These are phyloP conservation scores for Catalaphyllia jardinei DNA, from an alignment of 64 coral and sea anemone genomes.

Conservation along the genomic window DNA sequence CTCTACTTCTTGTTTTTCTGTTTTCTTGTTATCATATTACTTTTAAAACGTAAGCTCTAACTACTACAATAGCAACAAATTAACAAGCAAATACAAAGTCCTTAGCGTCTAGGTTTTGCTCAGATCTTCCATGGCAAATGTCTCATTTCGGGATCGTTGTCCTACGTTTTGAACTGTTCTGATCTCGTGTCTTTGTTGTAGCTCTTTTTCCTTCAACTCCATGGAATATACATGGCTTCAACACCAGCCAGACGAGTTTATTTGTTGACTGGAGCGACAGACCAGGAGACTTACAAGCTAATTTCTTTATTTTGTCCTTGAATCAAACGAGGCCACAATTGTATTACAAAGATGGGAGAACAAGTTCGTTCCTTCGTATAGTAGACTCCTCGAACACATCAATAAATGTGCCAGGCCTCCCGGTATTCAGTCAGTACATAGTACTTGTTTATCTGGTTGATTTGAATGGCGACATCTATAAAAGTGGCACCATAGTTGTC, in stretches of 20 bases:
- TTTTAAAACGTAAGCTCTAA: too few species aligned
- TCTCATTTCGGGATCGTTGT: too few species aligned
- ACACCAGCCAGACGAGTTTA: conserved; percentile 3
- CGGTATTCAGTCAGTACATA: not conserved
- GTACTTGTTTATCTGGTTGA: not conserved
- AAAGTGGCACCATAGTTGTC: not conserved
- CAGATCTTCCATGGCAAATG: too few species aligned
- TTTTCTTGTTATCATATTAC: too few species aligned
- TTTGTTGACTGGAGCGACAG: not conserved
- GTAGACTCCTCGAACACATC: not conserved
- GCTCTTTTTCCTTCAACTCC: not conserved
- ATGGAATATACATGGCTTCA: conserved; percentile 2
- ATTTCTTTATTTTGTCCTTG: not conserved
- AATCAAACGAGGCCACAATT: not conserved
- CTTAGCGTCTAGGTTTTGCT: too few species aligned
- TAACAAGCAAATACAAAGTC: too few species aligned
- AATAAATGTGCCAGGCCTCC: not conserved
- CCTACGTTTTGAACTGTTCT: too few species aligned
- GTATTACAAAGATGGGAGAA: too few species aligned
- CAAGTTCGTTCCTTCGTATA: too few species aligned
- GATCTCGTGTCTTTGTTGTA: not conserved
- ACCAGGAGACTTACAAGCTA: not conserved
- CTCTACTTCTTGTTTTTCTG: too few species aligned
- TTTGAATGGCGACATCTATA: not conserved
- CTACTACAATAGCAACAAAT: too few species aligned